These are phyloP conservation scores for Chromoteleia sp. DNA, from an alignment of 2,888 invertebrate species.

Conservation along the genomic window DNA sequence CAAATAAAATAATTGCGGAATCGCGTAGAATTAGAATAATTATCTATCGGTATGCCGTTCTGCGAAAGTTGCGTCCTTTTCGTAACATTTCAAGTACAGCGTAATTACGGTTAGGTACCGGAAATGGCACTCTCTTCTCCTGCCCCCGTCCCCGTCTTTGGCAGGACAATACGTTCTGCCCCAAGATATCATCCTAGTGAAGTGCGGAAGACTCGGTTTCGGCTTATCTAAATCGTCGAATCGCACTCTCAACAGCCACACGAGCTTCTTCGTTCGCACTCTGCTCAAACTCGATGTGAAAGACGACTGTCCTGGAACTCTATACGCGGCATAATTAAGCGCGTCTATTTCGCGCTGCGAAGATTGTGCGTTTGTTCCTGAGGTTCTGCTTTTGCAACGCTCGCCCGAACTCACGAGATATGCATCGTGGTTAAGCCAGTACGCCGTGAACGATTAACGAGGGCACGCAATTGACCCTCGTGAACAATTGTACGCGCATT, in stretches of 20 bases:
- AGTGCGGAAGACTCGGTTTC: slow-evolving; percentile 68
- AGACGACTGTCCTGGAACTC: slow-evolving; percentile 69
- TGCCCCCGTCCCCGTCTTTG: background rate
- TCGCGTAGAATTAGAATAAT: slow-evolving; percentile 54
- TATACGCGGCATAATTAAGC: slow-evolving; percentile 75
- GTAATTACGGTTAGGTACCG: slow-evolving; percentile 56
- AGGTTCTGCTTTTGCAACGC: slow-evolving; percentile 68
- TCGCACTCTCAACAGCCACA: slow-evolving; percentile 68
- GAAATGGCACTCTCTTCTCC: slow-evolving; percentile 41
- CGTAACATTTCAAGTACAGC: slow-evolving; percentile 44
- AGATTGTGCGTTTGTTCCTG: slow-evolving; percentile 73
- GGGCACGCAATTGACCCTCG: slow-evolving; percentile 74
- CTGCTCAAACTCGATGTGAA: slow-evolving; percentile 69
- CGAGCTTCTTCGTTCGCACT: slow-evolving; percentile 59
- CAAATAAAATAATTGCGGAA: slow-evolving; percentile 44
- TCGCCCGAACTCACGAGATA: slow-evolving; percentile 76
- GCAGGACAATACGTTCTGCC: slow-evolving; percentile 24
- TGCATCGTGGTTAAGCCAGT: slow-evolving; percentile 76
- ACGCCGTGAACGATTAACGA: slow-evolving; percentile 78
- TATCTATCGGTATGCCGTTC: slow-evolving; percentile 35
- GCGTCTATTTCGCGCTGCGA: slow-evolving; percentile 75
- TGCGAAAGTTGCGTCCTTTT: slow-evolving; percentile 53
- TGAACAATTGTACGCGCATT: slow-evolving; percentile 65
- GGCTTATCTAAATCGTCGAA: slow-evolving; percentile 70
- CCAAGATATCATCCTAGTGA: slow-evolving; percentile 62